Percentiles rank a stretch among this genome's conserved stretches.
These are phyloP conservation scores for Heliconius aoede DNA, from an alignment of 2,888 invertebrate genomes.

Conservation along the genomic window DNA sequence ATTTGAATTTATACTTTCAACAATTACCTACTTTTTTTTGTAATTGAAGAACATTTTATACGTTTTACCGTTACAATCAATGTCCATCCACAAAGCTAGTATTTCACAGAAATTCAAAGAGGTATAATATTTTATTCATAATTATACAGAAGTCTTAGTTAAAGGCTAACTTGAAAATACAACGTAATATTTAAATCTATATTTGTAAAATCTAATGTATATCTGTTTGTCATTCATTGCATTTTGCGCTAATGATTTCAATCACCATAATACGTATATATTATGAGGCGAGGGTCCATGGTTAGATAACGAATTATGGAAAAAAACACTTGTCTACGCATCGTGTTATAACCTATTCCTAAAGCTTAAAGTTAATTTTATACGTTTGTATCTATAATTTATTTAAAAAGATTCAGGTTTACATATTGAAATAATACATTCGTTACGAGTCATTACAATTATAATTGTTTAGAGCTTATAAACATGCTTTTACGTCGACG, in stretches of 20 bases:
- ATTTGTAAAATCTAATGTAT: not conserved
- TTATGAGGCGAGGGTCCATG: no score
- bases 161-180: constrained; percentile 9
- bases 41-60: constrained; percentile 8
- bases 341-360: no score
- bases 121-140: constrained; percentile 13
- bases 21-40: constrained; percentile 5
- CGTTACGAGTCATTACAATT: no score
- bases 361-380: no score
- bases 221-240: not conserved
- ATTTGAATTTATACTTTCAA: not conserved
- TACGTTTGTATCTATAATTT: no score
- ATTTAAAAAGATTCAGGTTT: no score
- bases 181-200: constrained; percentile 5
- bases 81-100: constrained; percentile 2
- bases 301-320: no score
- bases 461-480: no score
- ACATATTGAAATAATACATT: no score
- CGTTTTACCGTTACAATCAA: not conserved
- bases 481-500: no score
- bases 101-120: constrained; percentile 13
- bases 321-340: no score
- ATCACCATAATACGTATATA: not conserved
- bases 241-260: not conserved
- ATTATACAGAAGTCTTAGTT: constrained; percentile 6